Percentiles rank a stretch among this genome's conserved stretches.
phyloP scores from a whole-genome alignment of 2,888 invertebrate genomes.

The Epinotia brunnichana region DNA sequence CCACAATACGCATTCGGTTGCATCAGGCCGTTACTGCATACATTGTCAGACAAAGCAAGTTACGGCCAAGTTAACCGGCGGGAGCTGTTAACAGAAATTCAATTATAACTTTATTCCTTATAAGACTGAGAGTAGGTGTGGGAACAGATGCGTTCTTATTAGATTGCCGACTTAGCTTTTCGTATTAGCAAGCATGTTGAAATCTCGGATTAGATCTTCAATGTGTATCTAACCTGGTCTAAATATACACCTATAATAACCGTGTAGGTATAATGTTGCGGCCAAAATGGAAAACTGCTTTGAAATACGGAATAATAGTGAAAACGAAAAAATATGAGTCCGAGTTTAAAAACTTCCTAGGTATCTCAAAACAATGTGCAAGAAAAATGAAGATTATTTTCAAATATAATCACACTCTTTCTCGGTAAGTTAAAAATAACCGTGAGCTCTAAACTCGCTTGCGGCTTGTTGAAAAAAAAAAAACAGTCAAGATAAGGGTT shows the following conservation, averaged over 20 bases:
- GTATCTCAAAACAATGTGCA: neutral
- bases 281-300: neutral
- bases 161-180: constrained; percentile 3
- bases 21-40: constrained; percentile 49
- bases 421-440: too few relatives aligned
- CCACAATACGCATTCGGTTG: constrained; percentile 21
- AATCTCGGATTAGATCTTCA: neutral
- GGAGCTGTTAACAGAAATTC: constrained; percentile 81
- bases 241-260: neutral
- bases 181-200: constrained; percentile 2
- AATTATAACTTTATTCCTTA: constrained; percentile 80
- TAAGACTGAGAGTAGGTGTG: constrained; percentile 59
- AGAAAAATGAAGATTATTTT: too few relatives aligned
- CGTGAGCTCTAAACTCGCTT: too few relatives aligned
- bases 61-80: constrained; percentile 75
- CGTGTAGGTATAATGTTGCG: neutral
- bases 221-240: neutral
- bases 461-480: too few relatives aligned
- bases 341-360: neutral
- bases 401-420: too few relatives aligned
- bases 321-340: neutral
- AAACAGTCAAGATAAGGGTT: too few relatives aligned
- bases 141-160: constrained; percentile 29
- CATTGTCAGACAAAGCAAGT: constrained; percentile 57
- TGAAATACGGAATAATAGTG: neutral